Conservation (phyloP, 2,797 vertebrate species). For the Parauchenoglanis punctatus region DNA sequence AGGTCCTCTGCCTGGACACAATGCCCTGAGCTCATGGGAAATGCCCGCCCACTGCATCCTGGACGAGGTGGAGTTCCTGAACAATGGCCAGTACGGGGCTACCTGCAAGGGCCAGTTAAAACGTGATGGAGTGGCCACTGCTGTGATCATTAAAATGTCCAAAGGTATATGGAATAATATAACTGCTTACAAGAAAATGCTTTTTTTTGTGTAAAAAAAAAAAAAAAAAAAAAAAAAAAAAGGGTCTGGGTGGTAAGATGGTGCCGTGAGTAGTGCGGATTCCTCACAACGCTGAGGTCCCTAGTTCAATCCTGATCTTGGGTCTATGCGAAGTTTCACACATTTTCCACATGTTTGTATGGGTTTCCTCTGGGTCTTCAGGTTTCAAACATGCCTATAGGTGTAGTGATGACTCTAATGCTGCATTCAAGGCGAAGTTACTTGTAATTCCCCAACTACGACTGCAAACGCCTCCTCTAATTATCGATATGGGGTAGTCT, state of each 20-base stretch:
- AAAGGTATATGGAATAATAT: slow-evolving; percentile 56
- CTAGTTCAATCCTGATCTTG: not conserved
- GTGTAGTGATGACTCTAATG: not conserved
- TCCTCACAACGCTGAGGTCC: not conserved
- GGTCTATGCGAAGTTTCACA: not conserved
- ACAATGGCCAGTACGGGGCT: slow-evolving; percentile 66
- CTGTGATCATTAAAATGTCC: slow-evolving; percentile 69
- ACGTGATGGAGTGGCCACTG: slow-evolving; percentile 51
- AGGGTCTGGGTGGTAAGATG: not conserved
- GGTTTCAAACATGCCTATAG: not conserved
- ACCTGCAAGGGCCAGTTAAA: slow-evolving; percentile 67
- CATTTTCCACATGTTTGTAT: not conserved
- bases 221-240: not conserved
- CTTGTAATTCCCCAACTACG: not conserved
- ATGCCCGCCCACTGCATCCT: slow-evolving; percentile 62
- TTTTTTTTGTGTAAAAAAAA: not conserved
- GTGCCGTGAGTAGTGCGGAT: not conserved
- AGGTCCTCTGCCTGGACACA: slow-evolving; percentile 38
- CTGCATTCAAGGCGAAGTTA: not conserved
- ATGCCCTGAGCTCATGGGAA: slow-evolving; percentile 64
- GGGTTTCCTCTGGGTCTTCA: not conserved
- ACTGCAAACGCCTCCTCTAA: not conserved
- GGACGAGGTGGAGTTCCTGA: slow-evolving; percentile 65
- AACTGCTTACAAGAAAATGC: not conserved
- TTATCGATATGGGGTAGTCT: not conserved